Evolutionary conservation across 2,888 invertebrate species (phyloP), one percentile per base, ranked within the genome.

Genomic region (Dryomyza anilis): DNA sequence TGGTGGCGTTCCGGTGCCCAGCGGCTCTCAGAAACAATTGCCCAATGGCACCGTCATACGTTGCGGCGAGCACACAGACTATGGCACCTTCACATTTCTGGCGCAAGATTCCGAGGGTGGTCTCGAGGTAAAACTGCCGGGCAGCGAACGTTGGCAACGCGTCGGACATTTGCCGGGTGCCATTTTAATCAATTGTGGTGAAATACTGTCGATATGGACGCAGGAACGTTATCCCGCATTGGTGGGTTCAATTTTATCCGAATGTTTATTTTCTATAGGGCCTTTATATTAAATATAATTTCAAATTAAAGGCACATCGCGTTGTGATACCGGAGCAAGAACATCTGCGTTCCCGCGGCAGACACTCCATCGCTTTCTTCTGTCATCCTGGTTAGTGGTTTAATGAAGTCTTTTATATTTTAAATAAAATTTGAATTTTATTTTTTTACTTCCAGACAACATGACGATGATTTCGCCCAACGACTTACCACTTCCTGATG

Each of bases 351-450:
- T 86, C 87, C 0, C 86, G 88, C 69, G 88, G 88, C 3, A 88
- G 91, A n/a, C 90, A 91, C 83, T 90, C 91, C 72, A 88, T 92
- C 69, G 91, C 90, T 29, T 91, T 89, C 84, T 91, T 91, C 85
- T 89, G 91, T 73, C 90, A 91, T 83, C 91, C 92, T 2, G 90
- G 91, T 39, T 12, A 39, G 39, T 39, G n/a, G n/a, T 2, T 46
- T 19, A 16, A n/a, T 2, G 19, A 5, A 2, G 46, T 16, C 21
- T 5, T 39, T 39, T 39, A 39, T 39, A 12, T n/a, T 7, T 7
- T 39, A 14, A n/a, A 14, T 3, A 39, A 12, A 33, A 33, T 12
- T 33, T 12, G 6, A 33, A 33, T 33, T 33, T 6, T 7, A 39
- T 56, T 23, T 48, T 21, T 7, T 1, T 21, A 48, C 8, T 53